These are phyloP conservation scores for Aphis gossypii DNA, from an alignment of 1,140 invertebrate genomes.

Conservation along the genomic window DNA sequence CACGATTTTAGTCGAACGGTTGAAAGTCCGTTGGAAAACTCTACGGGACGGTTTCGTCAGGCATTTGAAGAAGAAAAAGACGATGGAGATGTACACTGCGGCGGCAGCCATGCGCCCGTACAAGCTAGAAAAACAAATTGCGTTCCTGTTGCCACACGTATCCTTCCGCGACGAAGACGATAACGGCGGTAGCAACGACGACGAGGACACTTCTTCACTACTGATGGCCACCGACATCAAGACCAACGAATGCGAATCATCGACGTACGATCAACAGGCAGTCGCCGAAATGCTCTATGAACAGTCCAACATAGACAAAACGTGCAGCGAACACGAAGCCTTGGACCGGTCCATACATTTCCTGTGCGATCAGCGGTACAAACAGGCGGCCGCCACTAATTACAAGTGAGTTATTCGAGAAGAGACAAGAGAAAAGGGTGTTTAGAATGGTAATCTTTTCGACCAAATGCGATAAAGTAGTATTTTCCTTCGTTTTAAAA, in stretches of 20 bases:
- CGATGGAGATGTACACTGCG: constrained; percentile 50
- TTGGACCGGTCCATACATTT: constrained; percentile 44
- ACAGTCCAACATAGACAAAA: not conserved
- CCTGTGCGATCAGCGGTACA: constrained; percentile 47
- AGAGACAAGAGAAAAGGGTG: too few relatives aligned
- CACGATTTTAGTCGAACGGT: not conserved
- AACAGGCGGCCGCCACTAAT: not conserved
- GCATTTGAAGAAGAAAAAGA: constrained; percentile 45
- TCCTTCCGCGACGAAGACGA: constrained; percentile 50
- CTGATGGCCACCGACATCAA: constrained; percentile 8
- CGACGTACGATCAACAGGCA: not conserved
- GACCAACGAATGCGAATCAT: not conserved
- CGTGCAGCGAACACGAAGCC: constrained; percentile 47
- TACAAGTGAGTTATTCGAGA: constrained; percentile 3
- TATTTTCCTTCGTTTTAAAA: too few relatives aligned
- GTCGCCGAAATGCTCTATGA: not conserved
- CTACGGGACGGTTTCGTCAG: constrained; percentile 40
- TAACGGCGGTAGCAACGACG: not conserved
- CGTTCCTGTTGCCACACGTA: constrained; percentile 49
- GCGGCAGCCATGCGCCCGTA: constrained; percentile 50
- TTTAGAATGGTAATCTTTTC: too few relatives aligned
- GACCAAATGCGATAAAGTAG: too few relatives aligned
- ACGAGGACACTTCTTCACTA: constrained; percentile 28
- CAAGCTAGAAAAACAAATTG: constrained; percentile 45
- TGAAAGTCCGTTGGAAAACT: constrained; percentile 49